Evolutionary conservation across 2,888 invertebrate species (phyloP), one percentile per base, ranked within the genome.

Genomic region (Troides oblongomaculatus): DNA sequence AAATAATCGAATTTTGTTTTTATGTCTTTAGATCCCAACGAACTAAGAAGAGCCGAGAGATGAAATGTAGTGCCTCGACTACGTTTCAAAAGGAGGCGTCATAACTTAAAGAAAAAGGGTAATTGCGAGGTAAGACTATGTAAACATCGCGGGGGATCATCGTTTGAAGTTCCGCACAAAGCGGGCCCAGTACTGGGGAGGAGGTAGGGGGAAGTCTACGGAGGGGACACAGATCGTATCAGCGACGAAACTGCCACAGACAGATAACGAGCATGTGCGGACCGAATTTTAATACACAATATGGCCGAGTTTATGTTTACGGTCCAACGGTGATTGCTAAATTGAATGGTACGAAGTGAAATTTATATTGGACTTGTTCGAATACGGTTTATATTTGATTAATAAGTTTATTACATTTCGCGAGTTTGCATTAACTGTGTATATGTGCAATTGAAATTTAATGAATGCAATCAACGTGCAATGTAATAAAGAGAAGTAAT

Each of bases 181-280:
- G 84, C 82, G 78, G 77, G 77, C 76, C 77, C 73, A 70, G 72
- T 74, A 71, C 76, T 72, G 76, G 72, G 69, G 53, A 46, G 46
- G 46, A 46, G 46, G 46, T 46, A 46, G 75, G 74, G 78, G 77
- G 78, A 74, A 76, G 57, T 25, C 57, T 46, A 58, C 71, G 80
- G 80, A 78, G 83, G 79, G 74, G 74, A 77, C 78, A 76, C 79
- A 81, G 90, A 90, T 90, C 76, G 75, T 88, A 90, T 91, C 90
- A 74, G 79, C 80, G 79, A 83, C 88, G 84, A 85, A 88, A 88
- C 88, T 87, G 88, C 88, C 88, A 84, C 84, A 85, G 84, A 84
- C 88, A 87, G 91, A 90, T 90, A 90, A 86, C 82, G 83, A 77
- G 80, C 80, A 83, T 83, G 85, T 85, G 86, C 84, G 85, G 79